Evolutionary conservation across 2,797 vertebrate species (phyloP).

Genomic region (Linurgus olivaceus): DNA sequence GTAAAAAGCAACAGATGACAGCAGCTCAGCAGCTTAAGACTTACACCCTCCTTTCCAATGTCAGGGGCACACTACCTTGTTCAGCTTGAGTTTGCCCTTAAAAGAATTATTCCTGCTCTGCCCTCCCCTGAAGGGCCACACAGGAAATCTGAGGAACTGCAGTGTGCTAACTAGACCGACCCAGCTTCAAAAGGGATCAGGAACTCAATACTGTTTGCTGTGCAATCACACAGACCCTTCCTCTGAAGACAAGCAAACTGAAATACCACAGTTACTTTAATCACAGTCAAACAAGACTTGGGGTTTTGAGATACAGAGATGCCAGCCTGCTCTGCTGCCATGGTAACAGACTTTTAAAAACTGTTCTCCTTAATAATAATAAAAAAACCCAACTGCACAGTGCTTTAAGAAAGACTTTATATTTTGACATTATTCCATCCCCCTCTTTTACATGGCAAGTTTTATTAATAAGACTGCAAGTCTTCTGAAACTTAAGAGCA

Average conservation of each 20-base stretch:
- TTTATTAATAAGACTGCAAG: slow-evolving; percentile 28
- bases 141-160: neutral
- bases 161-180: neutral
- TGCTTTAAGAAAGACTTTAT: slow-evolving; percentile 53
- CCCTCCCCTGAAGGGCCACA: neutral
- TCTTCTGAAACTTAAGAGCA: slow-evolving; percentile 8
- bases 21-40: neutral
- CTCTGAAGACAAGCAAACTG: neutral
- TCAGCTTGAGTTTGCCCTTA: neutral
- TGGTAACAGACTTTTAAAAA: slow-evolving; percentile 69
- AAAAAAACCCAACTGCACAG: neutral
- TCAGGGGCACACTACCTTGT: neutral
- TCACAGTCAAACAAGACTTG: slow-evolving; percentile 52
- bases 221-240: neutral
- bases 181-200: neutral
- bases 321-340: slow-evolving; percentile 66
- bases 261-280: slow-evolving; percentile 19
- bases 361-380: slow-evolving; percentile 62
- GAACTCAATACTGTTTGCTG: neutral
- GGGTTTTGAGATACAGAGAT: slow-evolving; percentile 57
- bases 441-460: slow-evolving; percentile 28
- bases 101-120: neutral
- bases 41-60: neutral
- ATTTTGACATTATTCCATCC: slow-evolving; percentile 66
- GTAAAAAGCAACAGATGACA: neutral